Evolutionary conservation across 1,140 invertebrate species (phyloP), one percentile per base, ranked within the genome.

Genomic region (Leptopilina boulardi): DNA sequence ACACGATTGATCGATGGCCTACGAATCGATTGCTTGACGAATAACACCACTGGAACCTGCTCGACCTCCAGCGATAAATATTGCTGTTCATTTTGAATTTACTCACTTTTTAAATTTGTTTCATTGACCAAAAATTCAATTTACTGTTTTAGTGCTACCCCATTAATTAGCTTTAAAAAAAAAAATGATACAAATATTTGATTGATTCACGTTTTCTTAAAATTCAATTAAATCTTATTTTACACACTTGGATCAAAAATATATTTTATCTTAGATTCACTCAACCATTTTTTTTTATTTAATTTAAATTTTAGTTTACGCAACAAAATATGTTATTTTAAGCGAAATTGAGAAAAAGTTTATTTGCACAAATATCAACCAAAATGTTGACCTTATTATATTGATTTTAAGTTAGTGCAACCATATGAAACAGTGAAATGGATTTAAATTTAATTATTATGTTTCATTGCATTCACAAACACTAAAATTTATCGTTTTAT

Each of bases 1-100:
- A 88, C 83, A 79, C 79, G 72, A 74, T 82, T 89, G 88, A 88
- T 88, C 87, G 88, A 88, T 89, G 82, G 87, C 59, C 44, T 44
- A 34, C 47, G 77, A 74, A 81, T 84, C 78, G 83, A 83, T 87
- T 75, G 86, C 79, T 82, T 82, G 76, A 78, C 73, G 78, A 66
- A 23, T 30, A 3, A 66, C 26, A 23, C 59, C 59, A 66, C 15
- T 66, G 59, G 59, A 66, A 66, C 59, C 59, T 66, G 59, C 59
- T 15, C 59, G 4, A 66, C 59, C 59, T 66, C 23, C 59, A 34
- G 30, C 21, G 23, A 66, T 66, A 66, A 66, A 66, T 66, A 66
- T 66, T 30, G 26, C 77, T 11, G 10, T 54, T 54, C 75, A 23
- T 72, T 15, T 41, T 23, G 19, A 4, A 47, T n/a, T 72, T 47